phyloP scores from a whole-genome alignment of 2,888 invertebrate species.

The Stramonita haemastoma region DNA sequence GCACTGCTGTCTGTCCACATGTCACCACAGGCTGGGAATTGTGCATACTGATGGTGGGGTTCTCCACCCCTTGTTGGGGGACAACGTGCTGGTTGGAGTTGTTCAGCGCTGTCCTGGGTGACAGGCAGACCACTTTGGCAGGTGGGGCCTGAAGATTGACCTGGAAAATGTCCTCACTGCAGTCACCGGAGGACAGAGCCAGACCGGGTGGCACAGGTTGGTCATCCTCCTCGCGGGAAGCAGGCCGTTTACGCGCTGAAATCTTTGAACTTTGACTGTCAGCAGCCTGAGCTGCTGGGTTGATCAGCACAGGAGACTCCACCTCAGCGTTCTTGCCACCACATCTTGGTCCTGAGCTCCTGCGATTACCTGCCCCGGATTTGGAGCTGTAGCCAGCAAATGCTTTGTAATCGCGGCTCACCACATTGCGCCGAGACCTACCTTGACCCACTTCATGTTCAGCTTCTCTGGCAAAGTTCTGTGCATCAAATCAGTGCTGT shows the following conservation, averaged over 20 bases:
- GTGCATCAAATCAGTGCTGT: neutral
- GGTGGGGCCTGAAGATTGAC: neutral
- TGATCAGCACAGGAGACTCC: neutral
- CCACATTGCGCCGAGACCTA: neutral
- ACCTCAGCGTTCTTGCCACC: neutral
- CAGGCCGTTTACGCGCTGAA: neutral
- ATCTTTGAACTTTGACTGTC: neutral
- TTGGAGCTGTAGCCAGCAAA: constrained; percentile 37
- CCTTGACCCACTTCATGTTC: neutral
- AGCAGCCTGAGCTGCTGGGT: neutral
- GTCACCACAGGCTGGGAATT: neutral
- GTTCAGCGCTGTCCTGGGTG: neutral
- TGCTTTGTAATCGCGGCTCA: neutral
- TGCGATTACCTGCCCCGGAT: constrained; percentile 28
- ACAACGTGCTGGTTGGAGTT: neutral
- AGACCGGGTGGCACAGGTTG: neutral
- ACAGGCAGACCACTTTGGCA: neutral
- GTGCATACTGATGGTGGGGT: neutral
- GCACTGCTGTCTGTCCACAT: neutral
- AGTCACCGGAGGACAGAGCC: too few relatives aligned
- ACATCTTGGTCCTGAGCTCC: neutral
- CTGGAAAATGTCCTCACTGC: too few relatives aligned
- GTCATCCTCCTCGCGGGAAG: neutral
- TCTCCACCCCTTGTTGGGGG: neutral
- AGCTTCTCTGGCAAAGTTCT: neutral